Evolutionary conservation across 2,113 vertebrate genomes (phyloP).

Genomic region (Vulpes ferrilata): DNA sequence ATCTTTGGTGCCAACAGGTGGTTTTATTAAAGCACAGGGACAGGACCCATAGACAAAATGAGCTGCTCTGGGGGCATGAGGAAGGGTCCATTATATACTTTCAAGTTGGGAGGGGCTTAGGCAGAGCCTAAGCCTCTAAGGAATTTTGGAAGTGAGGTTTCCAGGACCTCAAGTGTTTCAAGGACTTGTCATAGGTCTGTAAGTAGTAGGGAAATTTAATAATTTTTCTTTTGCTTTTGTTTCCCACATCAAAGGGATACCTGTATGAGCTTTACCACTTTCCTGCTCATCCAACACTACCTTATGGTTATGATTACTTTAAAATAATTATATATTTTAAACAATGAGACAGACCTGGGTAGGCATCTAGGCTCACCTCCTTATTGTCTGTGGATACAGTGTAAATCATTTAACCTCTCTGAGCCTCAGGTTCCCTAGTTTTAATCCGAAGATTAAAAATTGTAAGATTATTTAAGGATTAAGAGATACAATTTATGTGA

Average conservation of each 20-base stretch:
- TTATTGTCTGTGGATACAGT: neutral
- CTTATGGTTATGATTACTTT: constrained; percentile 37
- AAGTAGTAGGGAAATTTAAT: neutral
- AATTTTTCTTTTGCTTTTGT: neutral
- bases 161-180: neutral
- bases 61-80: neutral
- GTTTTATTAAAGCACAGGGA: neutral
- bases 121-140: neutral
- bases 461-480: neutral
- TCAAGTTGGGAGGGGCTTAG: neutral
- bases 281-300: neutral
- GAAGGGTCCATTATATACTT: neutral
- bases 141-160: neutral
- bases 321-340: neutral
- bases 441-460: neutral
- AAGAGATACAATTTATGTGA: neutral
- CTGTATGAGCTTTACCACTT: neutral
- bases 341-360: neutral
- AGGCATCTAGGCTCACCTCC: neutral
- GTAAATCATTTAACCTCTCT: neutral
- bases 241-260: neutral
- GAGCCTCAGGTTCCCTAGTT: neutral
- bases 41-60: neutral
- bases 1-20: neutral
- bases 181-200: neutral